phyloP scores from a whole-genome alignment of 2,797 vertebrate genomes.

The Sebastes vulpes region DNA sequence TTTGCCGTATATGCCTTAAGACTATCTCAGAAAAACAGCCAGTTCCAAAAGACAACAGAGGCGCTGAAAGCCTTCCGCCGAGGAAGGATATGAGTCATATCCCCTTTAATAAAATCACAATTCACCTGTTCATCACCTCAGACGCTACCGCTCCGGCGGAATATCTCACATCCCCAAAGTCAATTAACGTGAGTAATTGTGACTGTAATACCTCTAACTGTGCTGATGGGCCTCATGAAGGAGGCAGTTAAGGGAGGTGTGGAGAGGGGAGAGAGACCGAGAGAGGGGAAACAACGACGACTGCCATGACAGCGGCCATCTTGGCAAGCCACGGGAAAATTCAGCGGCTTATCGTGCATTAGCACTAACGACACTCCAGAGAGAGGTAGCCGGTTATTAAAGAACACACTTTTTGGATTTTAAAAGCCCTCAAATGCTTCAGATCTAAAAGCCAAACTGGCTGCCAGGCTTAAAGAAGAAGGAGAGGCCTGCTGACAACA shows the following conservation, averaged over 20 bases:
- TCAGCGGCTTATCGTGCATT: conserved; percentile 21
- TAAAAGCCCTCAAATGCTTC: conserved; percentile 26
- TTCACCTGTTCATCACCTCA: conserved; percentile 56
- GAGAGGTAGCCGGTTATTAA: conserved; percentile 50
- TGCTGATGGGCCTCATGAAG: conserved; percentile 58
- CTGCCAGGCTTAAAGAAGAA: conserved; percentile 1
- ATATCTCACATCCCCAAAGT: conserved; percentile 62
- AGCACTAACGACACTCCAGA: conserved; percentile 44
- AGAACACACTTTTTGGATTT: conserved; percentile 37
- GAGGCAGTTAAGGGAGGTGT: conserved; percentile 45
- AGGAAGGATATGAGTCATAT: conserved; percentile 51
- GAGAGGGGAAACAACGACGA: neutral
- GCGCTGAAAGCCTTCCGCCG: neutral
- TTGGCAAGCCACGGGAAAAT: conserved; percentile 32
- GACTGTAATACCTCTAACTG: conserved; percentile 65
- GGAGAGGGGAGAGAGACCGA: conserved; percentile 10
- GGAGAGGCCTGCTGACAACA: conserved; percentile 14
- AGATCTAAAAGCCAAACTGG: conserved; percentile 1
- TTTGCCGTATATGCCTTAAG: neutral
- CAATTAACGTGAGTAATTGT: conserved; percentile 74
- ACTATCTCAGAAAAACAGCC: conserved; percentile 40
- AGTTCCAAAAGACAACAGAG: conserved; percentile 36
- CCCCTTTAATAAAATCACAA: conserved; percentile 63
- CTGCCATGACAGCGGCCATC: conserved; percentile 26
- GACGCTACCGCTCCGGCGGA: conserved; percentile 8